Percentiles rank a stretch among this genome's conserved stretches.
These are phyloP conservation scores for Lepidonotus clava DNA, from an alignment of 2,888 invertebrate species.

Conservation along the genomic window DNA sequence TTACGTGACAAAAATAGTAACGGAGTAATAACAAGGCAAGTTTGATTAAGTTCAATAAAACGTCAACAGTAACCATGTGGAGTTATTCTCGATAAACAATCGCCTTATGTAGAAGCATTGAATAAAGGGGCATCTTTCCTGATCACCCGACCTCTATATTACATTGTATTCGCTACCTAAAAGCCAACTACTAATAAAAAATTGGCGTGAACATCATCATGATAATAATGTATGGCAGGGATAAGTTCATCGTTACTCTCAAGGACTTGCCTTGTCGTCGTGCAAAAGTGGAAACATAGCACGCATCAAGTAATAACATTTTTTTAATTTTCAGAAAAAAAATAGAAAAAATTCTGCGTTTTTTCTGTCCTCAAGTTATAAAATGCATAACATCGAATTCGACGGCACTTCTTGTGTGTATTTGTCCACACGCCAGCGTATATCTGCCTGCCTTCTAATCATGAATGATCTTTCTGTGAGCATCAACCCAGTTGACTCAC, in stretches of 20 bases:
- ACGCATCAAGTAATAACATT: background rate
- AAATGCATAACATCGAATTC: background rate
- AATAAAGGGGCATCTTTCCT: background rate
- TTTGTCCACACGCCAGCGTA: background rate
- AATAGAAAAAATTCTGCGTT: no score
- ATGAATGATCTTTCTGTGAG: slow-evolving; percentile 15
- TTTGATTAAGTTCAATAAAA: slow-evolving; percentile 18
- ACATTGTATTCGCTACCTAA: background rate
- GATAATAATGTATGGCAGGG: slow-evolving; percentile 11
- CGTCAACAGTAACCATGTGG: background rate
- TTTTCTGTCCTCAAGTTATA: no score
- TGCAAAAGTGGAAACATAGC: background rate
- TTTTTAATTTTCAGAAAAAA: background rate
- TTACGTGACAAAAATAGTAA: slow-evolving; percentile 15
- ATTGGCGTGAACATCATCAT: background rate
- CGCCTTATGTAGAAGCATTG: background rate
- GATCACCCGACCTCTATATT: background rate
- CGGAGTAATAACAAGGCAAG: slow-evolving; percentile 25
- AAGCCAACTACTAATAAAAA: background rate
- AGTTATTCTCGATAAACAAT: background rate
- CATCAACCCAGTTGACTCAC: slow-evolving; percentile 37
- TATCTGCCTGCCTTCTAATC: background rate
- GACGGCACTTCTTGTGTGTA: background rate
- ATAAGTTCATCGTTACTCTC: background rate
- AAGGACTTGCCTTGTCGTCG: background rate